Percentiles rank a stretch among this genome's conserved stretches.
These are phyloP conservation scores for Oplegnathus fasciatus DNA, from an alignment of 2,113 vertebrate species.

Conservation along the genomic window DNA sequence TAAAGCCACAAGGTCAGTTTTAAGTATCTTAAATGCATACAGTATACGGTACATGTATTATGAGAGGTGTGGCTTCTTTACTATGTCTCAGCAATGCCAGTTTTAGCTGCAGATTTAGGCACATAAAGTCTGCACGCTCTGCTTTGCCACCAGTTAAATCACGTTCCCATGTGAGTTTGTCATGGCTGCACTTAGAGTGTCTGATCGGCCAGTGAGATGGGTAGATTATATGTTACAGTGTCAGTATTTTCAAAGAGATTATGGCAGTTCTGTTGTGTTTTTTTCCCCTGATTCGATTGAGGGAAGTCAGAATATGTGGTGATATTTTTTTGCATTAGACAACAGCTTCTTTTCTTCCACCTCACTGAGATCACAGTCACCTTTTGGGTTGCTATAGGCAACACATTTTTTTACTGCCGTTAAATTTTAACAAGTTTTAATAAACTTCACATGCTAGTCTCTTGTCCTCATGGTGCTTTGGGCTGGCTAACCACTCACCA, in stretches of 20 bases:
- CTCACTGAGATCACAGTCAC: slow-evolving; percentile 15
- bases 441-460: not conserved
- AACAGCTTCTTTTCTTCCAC: not conserved
- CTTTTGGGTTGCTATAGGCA: not conserved
- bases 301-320: not conserved
- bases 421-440: slow-evolving; percentile 7
- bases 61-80: not conserved
- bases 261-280: not conserved
- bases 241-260: slow-evolving; percentile 8
- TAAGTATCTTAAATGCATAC: not conserved
- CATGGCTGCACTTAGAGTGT: slow-evolving; percentile 1
- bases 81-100: slow-evolving; percentile 3
- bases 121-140: not conserved
- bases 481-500: not conserved
- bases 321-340: not conserved
- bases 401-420: not conserved
- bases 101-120: not conserved
- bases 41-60: not conserved
- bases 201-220: slow-evolving; percentile 8
- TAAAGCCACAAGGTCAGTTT: not conserved
- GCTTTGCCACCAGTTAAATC: slow-evolving; percentile 14
- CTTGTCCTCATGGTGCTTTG: not conserved
- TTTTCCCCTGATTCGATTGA: not conserved
- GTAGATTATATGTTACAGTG: not conserved
- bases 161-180: not conserved